Conservation (phyloP, 2,888 invertebrate species). For the Petrophora chlorosata region DNA sequence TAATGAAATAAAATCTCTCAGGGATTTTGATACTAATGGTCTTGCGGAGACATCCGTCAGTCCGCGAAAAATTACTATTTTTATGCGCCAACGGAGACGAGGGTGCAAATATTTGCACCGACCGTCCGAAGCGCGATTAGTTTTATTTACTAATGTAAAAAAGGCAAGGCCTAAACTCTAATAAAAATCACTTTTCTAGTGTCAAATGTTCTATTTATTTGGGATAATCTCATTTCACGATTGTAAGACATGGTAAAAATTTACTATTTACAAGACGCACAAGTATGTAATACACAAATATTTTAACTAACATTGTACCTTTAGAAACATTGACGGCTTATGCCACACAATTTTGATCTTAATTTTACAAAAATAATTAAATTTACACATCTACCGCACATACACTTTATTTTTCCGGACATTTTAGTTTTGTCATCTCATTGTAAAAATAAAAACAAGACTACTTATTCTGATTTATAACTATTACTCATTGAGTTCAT, state of each 20-base stretch:
- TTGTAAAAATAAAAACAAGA: slow-evolving; percentile 31
- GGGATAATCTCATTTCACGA: slow-evolving; percentile 81
- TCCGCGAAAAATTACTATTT: too few species aligned
- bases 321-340: slow-evolving; percentile 65
- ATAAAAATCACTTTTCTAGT: too few species aligned
- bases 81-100: too few species aligned
- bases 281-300: slow-evolving; percentile 62
- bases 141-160: too few species aligned
- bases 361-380: slow-evolving; percentile 79
- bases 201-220: slow-evolving; percentile 78
- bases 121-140: too few species aligned
- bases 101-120: too few species aligned
- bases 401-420: slow-evolving; percentile 34
- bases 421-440: not conserved
- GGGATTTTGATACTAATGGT: too few species aligned
- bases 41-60: too few species aligned
- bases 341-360: slow-evolving; percentile 67
- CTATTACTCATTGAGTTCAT: slow-evolving; percentile 27
- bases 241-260: slow-evolving; percentile 78
- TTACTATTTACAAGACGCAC: slow-evolving; percentile 77
- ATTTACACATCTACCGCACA: slow-evolving; percentile 72
- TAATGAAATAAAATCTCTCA: too few species aligned
- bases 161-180: too few species aligned
- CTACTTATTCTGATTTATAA: slow-evolving; percentile 16
- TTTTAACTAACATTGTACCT: slow-evolving; percentile 77